Base-by-base conservation (phyloP, 2,888 invertebrate genomes). In the Pseudeuparius sepicola region DNA sequence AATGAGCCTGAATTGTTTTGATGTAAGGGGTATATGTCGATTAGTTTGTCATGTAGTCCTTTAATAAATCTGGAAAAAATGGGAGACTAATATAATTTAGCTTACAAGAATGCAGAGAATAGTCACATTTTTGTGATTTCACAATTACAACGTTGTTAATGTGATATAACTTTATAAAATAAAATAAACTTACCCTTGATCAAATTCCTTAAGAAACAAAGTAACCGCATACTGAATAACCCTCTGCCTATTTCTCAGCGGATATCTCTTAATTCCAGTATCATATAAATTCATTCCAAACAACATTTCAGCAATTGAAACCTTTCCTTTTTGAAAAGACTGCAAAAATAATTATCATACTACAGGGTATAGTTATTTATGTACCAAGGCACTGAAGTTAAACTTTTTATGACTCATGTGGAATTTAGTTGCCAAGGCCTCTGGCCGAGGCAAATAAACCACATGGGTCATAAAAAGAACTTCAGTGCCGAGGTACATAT, bases 251-350 rank as follows among this genome's bases (percentile, higher is more conserved):
- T 83, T 79, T 18, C 89, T 71, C 27, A 90, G 64, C 1, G 89
- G 90, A 62, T 89, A 89, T 23, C 87, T 68, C 57, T 89, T 89
- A 37, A 94, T 74, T 3, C 94, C 94, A 1, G 90, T 84, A 55
- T 92, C 88, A 46, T 83, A 79, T 52, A 93, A 73, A 44, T 81
- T 84, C 70, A 96, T 77, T 4, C 96, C 96, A 59, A 96, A 90
- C 7, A 92, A 68, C 68, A 96, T 79, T 65, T 96, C 94, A 1
- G 87, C 77, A 29, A 82, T 67, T 13, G 86, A 88, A 6, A 79
- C 78, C 65, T 87, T 85, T 30, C 83, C 78, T 61, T 86, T 86
- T 61, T 85, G 85, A 39, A 83, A 66, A 61, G 76, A 81, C 84
- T 44, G 20, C 23, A 26, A 13, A 18, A 24, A 28, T 12, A 20